Evolutionary conservation across 2,797 vertebrate genomes (phyloP), one percentile per base, ranked within the genome.

Genomic region (Tenualosa ilisha): DNA sequence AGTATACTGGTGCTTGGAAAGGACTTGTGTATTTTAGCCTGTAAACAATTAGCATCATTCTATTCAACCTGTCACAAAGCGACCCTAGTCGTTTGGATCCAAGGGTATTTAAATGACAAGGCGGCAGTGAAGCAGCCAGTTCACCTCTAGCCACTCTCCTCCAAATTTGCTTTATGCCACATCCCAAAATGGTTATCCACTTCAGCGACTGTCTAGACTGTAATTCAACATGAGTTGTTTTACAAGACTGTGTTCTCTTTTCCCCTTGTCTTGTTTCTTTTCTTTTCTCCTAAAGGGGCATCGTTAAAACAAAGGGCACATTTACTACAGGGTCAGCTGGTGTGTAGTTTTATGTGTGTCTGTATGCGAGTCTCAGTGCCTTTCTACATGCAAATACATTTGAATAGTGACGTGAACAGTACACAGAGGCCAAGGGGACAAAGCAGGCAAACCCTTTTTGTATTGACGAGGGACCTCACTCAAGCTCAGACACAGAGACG

Each of bases 291-390:
- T 46, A 83, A 83, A 81, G 81, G 89, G 87, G 88, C 88, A 87
- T 84, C 88, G 85, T 85, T 53, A 65, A 89, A 91, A 89, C 85
- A 87, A 83, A 92, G 89, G 88, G 87, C 89, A 90, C 88, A 89
- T 89, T 88, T 88, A 88, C 84, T 88, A 90, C 89, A 91, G 87
- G 88, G 89, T 91, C 90, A 81, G 91, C 91, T 86, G 81, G 81
- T 85, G 84, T 89, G 85, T 90, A 84, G 84, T 90, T 92, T 88
- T 89, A 88, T 85, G 79, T 82, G 82, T 92, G 90, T 94, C 90
- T 90, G 90, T 93, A 92, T 93, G 91, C 86, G 91, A 94, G 93
- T 94, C 92, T 92, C 92, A 94, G 95, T 96, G 96, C 95, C 95
- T 96, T 96, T 89, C 91, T 92, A 91, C 91, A 94, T 93, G 90